Percentiles rank a stretch among this genome's conserved stretches.
phyloP scores from a whole-genome alignment of 2,888 invertebrate genomes.

The Willowsia nigromaculata region DNA sequence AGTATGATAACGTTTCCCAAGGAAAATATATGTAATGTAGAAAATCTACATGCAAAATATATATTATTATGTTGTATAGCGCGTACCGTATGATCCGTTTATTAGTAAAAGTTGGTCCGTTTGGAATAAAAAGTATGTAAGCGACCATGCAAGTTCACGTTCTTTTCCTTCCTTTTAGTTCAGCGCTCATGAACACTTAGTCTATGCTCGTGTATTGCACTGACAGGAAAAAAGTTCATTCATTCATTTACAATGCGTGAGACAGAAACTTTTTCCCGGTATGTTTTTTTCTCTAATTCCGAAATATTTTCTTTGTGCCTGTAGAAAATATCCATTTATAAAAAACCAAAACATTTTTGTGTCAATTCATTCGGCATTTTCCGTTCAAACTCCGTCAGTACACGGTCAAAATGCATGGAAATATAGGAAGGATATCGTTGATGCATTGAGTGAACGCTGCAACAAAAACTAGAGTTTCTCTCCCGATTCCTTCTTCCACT shows the following conservation, averaged over 20 bases:
- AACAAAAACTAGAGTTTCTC: not conserved
- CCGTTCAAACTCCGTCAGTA: not conserved
- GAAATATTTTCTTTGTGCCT: slow-evolving; percentile 50
- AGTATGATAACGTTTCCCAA: no score
- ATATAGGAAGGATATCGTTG: not conserved
- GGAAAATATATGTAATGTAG: no score
- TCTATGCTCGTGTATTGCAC: not conserved
- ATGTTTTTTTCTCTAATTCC: slow-evolving; percentile 66
- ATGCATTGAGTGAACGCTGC: not conserved
- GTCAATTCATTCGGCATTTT: slow-evolving; percentile 54
- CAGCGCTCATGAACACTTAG: not conserved
- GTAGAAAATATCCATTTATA: slow-evolving; percentile 57
- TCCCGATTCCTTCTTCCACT: slow-evolving; percentile 13
- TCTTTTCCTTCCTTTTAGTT: slow-evolving; percentile 1
- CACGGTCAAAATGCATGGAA: not conserved
- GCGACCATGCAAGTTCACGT: not conserved
- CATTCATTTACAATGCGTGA: slow-evolving; percentile 68
- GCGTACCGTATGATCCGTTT: not conserved
- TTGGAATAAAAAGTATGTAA: slow-evolving; percentile 12
- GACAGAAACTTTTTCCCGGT: slow-evolving; percentile 68
- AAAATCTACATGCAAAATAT: no score
- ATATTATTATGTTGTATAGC: not conserved
- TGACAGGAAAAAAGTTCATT: slow-evolving; percentile 58
- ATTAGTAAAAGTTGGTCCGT: slow-evolving; percentile 21
- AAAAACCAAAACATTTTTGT: slow-evolving; percentile 71